Evolutionary conservation across 1,140 invertebrate genomes (phyloP).

Genomic region (Leptinotarsa lineolata): DNA sequence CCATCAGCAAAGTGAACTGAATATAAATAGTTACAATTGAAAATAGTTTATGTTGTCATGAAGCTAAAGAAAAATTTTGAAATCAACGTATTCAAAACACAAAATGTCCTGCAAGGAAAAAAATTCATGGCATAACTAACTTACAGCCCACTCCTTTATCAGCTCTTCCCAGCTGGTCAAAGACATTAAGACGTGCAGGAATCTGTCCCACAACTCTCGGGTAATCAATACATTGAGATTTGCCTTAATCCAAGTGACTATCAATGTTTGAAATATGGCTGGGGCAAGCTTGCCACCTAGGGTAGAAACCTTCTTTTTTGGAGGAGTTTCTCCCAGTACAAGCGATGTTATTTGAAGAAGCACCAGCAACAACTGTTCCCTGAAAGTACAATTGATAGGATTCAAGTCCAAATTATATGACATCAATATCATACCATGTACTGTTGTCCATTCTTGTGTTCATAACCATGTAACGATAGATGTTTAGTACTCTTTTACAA

Average conservation of each 20-base stretch:
- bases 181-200: conserved; percentile 83
- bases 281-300: conserved; percentile 85
- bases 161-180: conserved; percentile 94
- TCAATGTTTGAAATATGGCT: conserved; percentile 92
- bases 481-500: conserved; percentile 94
- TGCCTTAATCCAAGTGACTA: conserved; percentile 98
- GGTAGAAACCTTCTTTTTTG: conserved; percentile 74
- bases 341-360: conserved; percentile 91
- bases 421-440: conserved; percentile 74
- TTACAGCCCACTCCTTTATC: conserved; percentile 93
- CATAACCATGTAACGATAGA: conserved; percentile 97
- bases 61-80: too few species aligned
- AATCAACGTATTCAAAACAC: too few species aligned
- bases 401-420: too few species aligned
- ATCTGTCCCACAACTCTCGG: conserved; percentile 93
- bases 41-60: too few species aligned
- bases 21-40: too few species aligned
- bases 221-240: conserved; percentile 87
- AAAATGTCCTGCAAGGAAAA: background rate
- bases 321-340: conserved; percentile 78
- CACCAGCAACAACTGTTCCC: conserved; percentile 85
- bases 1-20: too few species aligned
- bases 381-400: conserved; percentile 52
- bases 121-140: conserved; percentile 52
- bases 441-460: conserved; percentile 88